These are phyloP conservation scores for Charadrius vociferus DNA, from an alignment of 2,113 vertebrate species.

Conservation along the genomic window DNA sequence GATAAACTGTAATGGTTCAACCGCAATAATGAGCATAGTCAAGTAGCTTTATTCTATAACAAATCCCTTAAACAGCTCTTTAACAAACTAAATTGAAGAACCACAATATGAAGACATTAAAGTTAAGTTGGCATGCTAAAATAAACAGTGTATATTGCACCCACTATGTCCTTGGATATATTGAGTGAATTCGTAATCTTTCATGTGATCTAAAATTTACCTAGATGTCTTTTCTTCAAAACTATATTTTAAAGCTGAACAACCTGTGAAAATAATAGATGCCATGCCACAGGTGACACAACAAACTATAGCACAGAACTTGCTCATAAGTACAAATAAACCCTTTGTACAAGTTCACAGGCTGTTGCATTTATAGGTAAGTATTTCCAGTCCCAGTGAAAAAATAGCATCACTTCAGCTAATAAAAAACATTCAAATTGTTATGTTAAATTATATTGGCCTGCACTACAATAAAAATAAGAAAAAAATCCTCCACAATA, in stretches of 20 bases:
- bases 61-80: not conserved
- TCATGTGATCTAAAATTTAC: not conserved
- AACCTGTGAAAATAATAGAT: not conserved
- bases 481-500: not conserved
- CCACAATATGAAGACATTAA: not conserved
- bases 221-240: not conserved
- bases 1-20: not conserved
- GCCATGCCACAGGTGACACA: not conserved
- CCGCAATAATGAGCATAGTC: not conserved
- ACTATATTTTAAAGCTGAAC: not conserved
- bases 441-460: not conserved
- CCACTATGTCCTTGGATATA: not conserved
- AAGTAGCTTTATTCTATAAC: not conserved
- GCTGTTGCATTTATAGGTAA: not conserved
- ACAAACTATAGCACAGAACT: not conserved
- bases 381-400: not conserved
- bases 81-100: not conserved
- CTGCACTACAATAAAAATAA: not conserved
- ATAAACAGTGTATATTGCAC: not conserved
- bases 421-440: not conserved
- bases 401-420: not conserved
- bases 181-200: not conserved
- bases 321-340: not conserved
- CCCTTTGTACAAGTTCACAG: not conserved
- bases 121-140: not conserved